A percentile compares a stretch with the other conserved stretches of the same genome.
These are phyloP conservation scores for Pavo muticus DNA, from an alignment of 2,113 vertebrate species.

Conservation along the genomic window DNA sequence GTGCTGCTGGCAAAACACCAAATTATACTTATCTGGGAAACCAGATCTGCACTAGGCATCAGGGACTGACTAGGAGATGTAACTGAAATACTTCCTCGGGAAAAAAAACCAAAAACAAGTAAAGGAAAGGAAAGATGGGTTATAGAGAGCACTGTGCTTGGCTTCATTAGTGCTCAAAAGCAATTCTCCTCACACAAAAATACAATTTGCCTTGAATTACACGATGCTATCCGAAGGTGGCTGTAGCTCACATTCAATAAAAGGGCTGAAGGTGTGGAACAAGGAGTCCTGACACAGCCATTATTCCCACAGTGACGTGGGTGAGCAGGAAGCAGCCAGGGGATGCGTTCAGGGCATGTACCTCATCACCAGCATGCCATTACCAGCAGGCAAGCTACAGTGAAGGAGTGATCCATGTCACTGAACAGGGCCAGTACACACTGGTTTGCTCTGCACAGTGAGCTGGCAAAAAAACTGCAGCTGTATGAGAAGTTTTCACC, in stretches of 20 bases:
- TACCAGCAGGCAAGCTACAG: neutral
- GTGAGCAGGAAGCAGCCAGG: neutral
- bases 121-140: neutral
- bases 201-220: neutral
- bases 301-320: neutral
- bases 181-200: neutral
- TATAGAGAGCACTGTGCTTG: neutral
- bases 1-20: slow-evolving; percentile 40
- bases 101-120: too few species aligned
- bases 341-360: fast-evolving
- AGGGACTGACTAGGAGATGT: slow-evolving; percentile 21
- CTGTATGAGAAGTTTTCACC: neutral
- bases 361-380: neutral
- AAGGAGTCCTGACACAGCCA: neutral
- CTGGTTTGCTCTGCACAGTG: neutral
- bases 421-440: neutral
- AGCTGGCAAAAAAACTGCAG: neutral
- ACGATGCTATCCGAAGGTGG: neutral
- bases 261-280: neutral
- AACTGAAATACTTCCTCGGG: neutral
- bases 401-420: neutral
- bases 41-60: slow-evolving; percentile 33
- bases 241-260: fast-evolving
- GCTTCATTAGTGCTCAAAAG: neutral
- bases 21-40: slow-evolving; percentile 44